Percentiles rank a stretch among this genome's conserved stretches.
Evolutionary conservation across 1,140 invertebrate genomes (phyloP).

Genomic region (Drosophila pallidifrons): DNA sequence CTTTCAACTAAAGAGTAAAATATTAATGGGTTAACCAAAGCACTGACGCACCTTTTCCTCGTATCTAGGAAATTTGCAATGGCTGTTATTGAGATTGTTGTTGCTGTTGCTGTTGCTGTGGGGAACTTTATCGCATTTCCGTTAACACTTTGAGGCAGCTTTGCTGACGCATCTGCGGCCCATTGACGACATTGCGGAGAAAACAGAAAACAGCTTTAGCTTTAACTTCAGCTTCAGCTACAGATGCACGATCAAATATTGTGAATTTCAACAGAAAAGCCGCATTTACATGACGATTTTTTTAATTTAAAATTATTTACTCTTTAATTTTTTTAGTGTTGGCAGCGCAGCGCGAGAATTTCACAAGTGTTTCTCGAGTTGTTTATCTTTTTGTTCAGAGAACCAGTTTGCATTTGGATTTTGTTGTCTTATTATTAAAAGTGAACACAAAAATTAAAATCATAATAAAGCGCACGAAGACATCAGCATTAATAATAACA

Average conservation of each 20-base stretch:
- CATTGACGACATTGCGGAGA: conserved; percentile 51
- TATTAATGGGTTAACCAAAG: conserved; percentile 12
- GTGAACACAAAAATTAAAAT: conserved; percentile 11
- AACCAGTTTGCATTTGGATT: conserved; percentile 39
- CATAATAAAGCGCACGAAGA: conserved; percentile 24
- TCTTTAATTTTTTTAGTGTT: conserved; percentile 27
- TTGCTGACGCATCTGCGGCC: conserved; percentile 62
- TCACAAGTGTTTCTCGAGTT: conserved; percentile 38
- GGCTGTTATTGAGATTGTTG: conserved; percentile 13
- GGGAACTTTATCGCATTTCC: conserved; percentile 60
- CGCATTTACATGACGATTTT: conserved; percentile 15
- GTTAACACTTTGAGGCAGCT: conserved; percentile 36
- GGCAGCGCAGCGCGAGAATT: conserved; percentile 40
- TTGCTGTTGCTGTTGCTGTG: conserved; percentile 24
- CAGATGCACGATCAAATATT: conserved; percentile 50
- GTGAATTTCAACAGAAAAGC: conserved; percentile 44
- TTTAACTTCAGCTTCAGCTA: conserved; percentile 12
- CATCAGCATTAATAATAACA: conserved; percentile 33
- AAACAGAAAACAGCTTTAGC: conserved; percentile 17
- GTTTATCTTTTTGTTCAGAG: conserved; percentile 37
- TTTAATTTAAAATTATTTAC: conserved; percentile 17
- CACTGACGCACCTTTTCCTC: conserved; percentile 46
- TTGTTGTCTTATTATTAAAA: conserved; percentile 20
- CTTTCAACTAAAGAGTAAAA: neutral
- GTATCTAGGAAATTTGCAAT: conserved; percentile 34